phyloP scores from a whole-genome alignment of 2,113 vertebrate species.

The Eleginops maclovinus region DNA sequence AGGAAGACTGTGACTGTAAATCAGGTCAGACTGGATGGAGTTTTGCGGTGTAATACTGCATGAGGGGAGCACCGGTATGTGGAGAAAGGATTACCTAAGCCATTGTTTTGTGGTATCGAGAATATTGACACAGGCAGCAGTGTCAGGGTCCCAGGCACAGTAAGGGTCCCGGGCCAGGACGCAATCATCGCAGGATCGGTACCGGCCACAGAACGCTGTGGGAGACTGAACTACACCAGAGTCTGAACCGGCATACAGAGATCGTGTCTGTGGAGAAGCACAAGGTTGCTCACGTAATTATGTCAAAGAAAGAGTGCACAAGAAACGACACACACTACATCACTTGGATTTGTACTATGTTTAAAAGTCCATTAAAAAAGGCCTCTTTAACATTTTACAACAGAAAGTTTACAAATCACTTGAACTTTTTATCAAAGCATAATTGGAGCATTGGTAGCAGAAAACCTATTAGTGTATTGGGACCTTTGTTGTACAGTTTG shows the following conservation, averaged over 20 bases:
- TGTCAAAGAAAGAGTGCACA: background rate
- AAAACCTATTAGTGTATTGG: background rate
- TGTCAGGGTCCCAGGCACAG: conserved; percentile 89
- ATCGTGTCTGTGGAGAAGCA: conserved; percentile 82
- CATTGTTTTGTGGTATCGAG: conserved; percentile 57
- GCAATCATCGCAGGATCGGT: conserved; percentile 89
- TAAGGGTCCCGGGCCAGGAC: conserved; percentile 94
- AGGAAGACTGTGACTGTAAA: background rate
- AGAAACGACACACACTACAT: background rate
- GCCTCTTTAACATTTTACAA: background rate
- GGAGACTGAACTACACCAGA: conserved; percentile 92
- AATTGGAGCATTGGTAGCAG: background rate
- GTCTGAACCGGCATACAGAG: conserved; percentile 92
- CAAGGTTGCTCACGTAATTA: background rate
- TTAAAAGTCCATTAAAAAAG: too few species aligned
- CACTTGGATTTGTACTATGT: too few species aligned
- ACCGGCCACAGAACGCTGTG: conserved; percentile 91
- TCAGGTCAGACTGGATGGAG: conserved; percentile 40
- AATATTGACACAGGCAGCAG: conserved; percentile 82
- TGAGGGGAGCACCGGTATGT: conserved; percentile 13
- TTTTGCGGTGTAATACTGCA: background rate
- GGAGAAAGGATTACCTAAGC: conserved; percentile 50
- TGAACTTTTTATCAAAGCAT: background rate
- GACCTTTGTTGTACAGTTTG: too few species aligned
- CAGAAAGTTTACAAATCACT: background rate